These are phyloP conservation scores for Carduelis carduelis DNA, from an alignment of 2,797 vertebrate genomes.

Conservation along the genomic window DNA sequence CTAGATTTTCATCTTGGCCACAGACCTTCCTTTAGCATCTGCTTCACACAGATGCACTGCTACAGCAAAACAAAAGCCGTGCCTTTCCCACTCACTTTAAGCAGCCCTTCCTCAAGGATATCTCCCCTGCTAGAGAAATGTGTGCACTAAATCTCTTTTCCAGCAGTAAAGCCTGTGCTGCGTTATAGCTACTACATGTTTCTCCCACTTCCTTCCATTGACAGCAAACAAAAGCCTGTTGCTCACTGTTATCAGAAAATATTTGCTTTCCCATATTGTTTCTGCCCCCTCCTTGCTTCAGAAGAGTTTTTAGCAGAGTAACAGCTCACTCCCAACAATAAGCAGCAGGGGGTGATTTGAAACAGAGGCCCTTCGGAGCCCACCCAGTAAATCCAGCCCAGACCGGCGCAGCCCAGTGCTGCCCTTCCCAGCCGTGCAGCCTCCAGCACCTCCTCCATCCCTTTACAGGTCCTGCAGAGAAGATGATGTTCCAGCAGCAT, in stretches of 20 bases:
- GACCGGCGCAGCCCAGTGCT: accelerated
- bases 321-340: background rate
- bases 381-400: background rate
- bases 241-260: background rate
- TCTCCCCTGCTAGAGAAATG: background rate
- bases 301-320: background rate
- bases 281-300: background rate
- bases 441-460: background rate
- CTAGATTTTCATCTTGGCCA: background rate
- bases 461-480: background rate
- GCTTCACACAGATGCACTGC: background rate
- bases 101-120: background rate
- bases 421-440: background rate
- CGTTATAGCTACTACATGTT: background rate
- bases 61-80: background rate
- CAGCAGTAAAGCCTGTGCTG: background rate
- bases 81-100: background rate
- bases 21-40: background rate
- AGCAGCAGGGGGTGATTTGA: background rate
- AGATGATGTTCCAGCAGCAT: accelerated
- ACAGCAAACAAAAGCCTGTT: conserved; percentile 26
- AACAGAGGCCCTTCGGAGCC: background rate
- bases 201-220: conserved; percentile 49
- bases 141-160: background rate
- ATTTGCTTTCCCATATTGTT: background rate